Evolutionary conservation across 2,113 vertebrate species (phyloP), one percentile per base, ranked within the genome.

Genomic region (pig (Sus scrofa)): DNA sequence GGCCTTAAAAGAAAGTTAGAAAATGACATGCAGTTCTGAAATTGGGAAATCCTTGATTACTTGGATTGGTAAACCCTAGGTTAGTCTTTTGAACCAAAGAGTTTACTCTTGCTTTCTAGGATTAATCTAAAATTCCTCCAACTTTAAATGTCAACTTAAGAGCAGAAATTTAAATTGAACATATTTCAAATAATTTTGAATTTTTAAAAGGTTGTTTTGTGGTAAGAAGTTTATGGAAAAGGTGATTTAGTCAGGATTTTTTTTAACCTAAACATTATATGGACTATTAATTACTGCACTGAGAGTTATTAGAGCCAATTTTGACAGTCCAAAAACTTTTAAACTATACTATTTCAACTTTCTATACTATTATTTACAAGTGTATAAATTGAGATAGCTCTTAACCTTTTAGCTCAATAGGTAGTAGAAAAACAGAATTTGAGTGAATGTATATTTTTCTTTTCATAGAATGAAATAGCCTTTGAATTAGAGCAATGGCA

Each of bases 221-320:
- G n/a, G 24, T 73, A 71, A 89, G 67, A 74, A 60, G 44, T 91
- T 77, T 86, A 68, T 94, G 56, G 30, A 68, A 88, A 94, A 83
- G 89, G n/a, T 63, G 56, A 34, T 84, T 39, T 73, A 4, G 2
- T 63, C 12, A 70, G 44, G 9, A 67, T 56, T n/a, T 90, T 89
- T 89, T 52, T 75, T 81, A 44, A 63, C 19, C 20, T 93, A 63
- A 87, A 94, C 54, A 52, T 30, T 54, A 63, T 37, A 73, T 81
- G 27, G 75, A 81, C 19, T 91, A 16, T 83, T 78, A 89, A 63
- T 37, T 83, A 92, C 1, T 95, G 15, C 24, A 67, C 13, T 86
- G 22, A n/a, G 39, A 56, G 3, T 92, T 82, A 68, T 54, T 96
- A 63, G 34, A 92, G 32, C 18, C 94, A 34, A 73, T 83, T 96